Evolutionary conservation across 2,113 vertebrate species (phyloP), one percentile per base, ranked within the genome.

Genomic region (Pseudonaja textilis): DNA sequence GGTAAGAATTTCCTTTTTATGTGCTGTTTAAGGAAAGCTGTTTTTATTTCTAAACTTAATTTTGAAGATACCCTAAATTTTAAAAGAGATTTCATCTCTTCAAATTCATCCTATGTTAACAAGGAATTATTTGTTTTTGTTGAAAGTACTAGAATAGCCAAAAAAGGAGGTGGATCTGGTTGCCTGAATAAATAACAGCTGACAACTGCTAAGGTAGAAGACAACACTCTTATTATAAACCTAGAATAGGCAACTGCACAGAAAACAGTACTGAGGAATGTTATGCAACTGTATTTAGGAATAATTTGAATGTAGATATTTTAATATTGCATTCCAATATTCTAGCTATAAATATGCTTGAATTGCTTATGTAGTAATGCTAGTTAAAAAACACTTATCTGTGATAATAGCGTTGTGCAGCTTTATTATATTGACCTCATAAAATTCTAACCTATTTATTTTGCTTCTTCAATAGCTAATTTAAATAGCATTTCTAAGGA

Each of bases 361-460:
- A 93, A 91, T 93, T 95, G 89, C 74, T 92, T 54, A 61, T 91
- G 89, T 85, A 85, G 69, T 91, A 69, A 93, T 89, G 87, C 69
- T 89, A 89, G 90, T 61, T 26, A 29, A 12, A 90, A 88, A 95
- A 97, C 2, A 93, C 94, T 93, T 95, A 96, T 94, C 56, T 93
- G 69, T 90, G 94, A 0, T 95, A 97, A 97, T 95, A 98, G 97
- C 97, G 98, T 97, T 97, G 97, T 97, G 97, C 97, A 97, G 97
- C 96, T 98, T 98, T 98, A 98, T 98, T 98, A 97, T 8, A 20
- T 0, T 54, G 29, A 56, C 18, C 9, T 88, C 34, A 34, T 39
- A 56, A 4, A 56, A 34, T 34, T 54, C 1, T 87, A n/a, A 54
- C 52, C n/a, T 87, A 54, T 54, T 87, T 87, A 87, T 87, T 87